phyloP scores from a whole-genome alignment of 2,113 vertebrate species.

The Hippocampus zosterae region DNA sequence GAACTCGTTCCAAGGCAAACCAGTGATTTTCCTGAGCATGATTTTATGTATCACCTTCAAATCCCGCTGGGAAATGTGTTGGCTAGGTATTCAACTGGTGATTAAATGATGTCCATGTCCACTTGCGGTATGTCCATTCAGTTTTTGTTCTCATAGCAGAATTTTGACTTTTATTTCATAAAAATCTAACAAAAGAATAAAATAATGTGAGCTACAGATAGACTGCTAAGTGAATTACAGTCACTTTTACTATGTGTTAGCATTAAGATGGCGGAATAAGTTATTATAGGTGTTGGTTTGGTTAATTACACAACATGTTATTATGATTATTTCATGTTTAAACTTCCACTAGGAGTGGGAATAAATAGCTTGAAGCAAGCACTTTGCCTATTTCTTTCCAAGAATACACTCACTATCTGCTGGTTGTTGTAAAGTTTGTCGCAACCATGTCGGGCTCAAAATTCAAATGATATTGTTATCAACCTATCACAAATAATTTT shows the following conservation, averaged over 20 bases:
- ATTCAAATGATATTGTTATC: no score
- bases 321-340: no score
- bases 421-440: no score
- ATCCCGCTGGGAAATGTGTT: constrained; percentile 7
- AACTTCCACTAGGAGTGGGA: no score
- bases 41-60: constrained; percentile 20
- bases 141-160: constrained; percentile 29
- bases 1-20: constrained; percentile 59
- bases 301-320: background rate
- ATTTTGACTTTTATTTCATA: constrained; percentile 27
- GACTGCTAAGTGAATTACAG: constrained; percentile 39
- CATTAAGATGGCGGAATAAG: background rate
- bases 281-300: background rate
- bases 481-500: no score
- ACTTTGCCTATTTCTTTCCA: no score
- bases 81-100: background rate
- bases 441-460: no score
- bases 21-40: constrained; percentile 26
- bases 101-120: constrained; percentile 24
- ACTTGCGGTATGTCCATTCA: constrained; percentile 32
- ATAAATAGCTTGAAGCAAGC: no score
- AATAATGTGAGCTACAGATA: constrained; percentile 3
- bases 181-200: constrained; percentile 16
- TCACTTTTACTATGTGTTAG: constrained; percentile 13
- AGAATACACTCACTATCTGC: no score